Conservation (phyloP, 2,888 invertebrate genomes). For the Omphaloscelis lunosa region DNA sequence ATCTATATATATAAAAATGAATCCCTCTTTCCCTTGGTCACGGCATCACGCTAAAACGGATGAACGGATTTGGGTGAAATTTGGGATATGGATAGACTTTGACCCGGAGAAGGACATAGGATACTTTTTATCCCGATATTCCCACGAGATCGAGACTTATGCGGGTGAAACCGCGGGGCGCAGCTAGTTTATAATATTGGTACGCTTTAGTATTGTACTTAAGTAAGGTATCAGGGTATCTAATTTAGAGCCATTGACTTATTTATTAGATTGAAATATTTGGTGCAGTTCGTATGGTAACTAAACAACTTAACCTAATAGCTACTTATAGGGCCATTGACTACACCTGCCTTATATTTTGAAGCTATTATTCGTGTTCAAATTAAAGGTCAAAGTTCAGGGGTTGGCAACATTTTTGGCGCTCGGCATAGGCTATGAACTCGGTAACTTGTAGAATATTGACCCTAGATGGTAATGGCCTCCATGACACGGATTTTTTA, state of each 20-base stretch:
- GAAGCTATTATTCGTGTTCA: not conserved
- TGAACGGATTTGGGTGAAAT: too few relatives aligned
- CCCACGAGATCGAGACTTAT: too few relatives aligned
- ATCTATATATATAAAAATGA: too few relatives aligned
- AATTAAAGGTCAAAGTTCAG: conserved; percentile 34
- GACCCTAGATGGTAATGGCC: conserved; percentile 1
- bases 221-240: not conserved
- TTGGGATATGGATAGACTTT: too few relatives aligned
- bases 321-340: not conserved
- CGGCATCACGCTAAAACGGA: too few relatives aligned
- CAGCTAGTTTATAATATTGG: too few relatives aligned
- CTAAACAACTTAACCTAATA: not conserved
- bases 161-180: too few relatives aligned
- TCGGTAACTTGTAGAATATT: not conserved
- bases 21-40: too few relatives aligned
- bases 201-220: not conserved
- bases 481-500: not conserved
- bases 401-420: conserved; percentile 37
- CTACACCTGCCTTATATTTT: not conserved
- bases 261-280: not conserved
- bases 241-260: not conserved
- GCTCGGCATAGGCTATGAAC: not conserved
- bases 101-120: too few relatives aligned
- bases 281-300: not conserved
- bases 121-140: too few relatives aligned